Percentiles rank a stretch among this genome's conserved stretches.
phyloP scores from a whole-genome alignment of 2,888 invertebrate species.

The Schizotus pectinicornis region DNA sequence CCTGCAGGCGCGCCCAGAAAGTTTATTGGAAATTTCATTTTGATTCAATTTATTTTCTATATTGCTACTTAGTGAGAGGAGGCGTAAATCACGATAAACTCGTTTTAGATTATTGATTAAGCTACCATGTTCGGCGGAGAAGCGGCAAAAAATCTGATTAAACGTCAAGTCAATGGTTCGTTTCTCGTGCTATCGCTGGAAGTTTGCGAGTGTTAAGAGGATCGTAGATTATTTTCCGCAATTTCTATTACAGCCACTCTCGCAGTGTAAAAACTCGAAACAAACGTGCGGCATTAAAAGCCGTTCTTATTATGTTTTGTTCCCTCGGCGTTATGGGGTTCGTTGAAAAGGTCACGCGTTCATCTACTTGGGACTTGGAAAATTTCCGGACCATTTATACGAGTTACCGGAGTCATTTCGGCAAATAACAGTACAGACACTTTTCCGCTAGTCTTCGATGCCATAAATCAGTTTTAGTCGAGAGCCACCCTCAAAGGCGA shows the following conservation, averaged over 20 bases:
- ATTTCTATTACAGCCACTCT: constrained; percentile 5
- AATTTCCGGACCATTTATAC: constrained; percentile 42
- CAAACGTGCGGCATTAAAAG: constrained; percentile 29
- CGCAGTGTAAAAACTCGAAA: background rate
- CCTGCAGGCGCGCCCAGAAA: constrained; percentile 13
- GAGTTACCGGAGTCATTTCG: constrained; percentile 30
- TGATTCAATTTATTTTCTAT: constrained; percentile 52
- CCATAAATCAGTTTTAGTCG: too few relatives aligned
- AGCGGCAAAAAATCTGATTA: too few relatives aligned
- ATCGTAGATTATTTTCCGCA: background rate
- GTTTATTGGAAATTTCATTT: constrained; percentile 47
- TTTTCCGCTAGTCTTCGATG: too few relatives aligned
- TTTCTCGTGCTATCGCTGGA: background rate
- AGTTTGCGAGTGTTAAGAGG: background rate
- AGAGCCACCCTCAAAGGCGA: background rate
- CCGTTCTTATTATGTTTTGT: constrained; percentile 29
- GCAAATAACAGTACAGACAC: constrained; percentile 12
- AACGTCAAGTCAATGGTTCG: background rate
- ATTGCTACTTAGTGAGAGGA: constrained; percentile 45
- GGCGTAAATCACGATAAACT: constrained; percentile 26
- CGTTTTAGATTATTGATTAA: constrained; percentile 20
- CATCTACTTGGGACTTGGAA: constrained; percentile 32
- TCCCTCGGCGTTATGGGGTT: constrained; percentile 17
- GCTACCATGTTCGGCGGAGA: background rate
- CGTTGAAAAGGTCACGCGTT: constrained; percentile 24